phyloP scores from a whole-genome alignment of 2,113 vertebrate species.

The Himantopus leucocephalus region DNA sequence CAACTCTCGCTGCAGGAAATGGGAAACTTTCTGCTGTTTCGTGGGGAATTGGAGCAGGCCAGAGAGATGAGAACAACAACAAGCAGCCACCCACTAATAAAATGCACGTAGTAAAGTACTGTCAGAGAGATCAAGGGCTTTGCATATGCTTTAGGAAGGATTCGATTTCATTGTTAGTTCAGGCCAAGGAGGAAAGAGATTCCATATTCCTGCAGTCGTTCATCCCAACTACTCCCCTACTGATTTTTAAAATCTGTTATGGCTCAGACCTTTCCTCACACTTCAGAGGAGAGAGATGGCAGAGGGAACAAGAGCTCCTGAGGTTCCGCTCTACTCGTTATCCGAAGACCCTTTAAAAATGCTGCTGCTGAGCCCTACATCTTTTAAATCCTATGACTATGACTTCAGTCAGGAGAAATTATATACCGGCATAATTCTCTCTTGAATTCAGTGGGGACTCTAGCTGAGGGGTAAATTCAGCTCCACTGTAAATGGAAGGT shows the following conservation, averaged over 20 bases:
- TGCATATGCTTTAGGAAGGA: constrained; percentile 8
- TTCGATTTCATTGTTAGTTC: constrained; percentile 39
- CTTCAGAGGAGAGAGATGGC: neutral
- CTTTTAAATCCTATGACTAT: neutral
- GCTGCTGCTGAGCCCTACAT: neutral
- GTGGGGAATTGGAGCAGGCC: neutral
- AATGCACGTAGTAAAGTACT: neutral
- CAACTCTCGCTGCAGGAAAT: neutral
- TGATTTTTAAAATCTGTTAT: neutral
- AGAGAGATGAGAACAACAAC: neutral
- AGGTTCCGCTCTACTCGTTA: neutral
- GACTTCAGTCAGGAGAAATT: neutral
- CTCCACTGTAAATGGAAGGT: neutral
- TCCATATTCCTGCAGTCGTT: neutral
- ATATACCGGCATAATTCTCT: neutral
- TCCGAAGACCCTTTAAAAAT: neutral
- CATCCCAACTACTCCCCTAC: neutral
- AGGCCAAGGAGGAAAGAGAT: constrained; percentile 14
- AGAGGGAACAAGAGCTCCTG: neutral
- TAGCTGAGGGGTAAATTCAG: neutral
- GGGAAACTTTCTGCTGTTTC: neutral
- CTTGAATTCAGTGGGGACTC: neutral
- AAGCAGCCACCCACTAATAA: constrained; percentile 10
- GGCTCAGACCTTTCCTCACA: neutral
- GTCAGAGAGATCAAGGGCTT: constrained; percentile 23